phyloP scores from a whole-genome alignment of 2,113 vertebrate species.

The Alces alces region DNA sequence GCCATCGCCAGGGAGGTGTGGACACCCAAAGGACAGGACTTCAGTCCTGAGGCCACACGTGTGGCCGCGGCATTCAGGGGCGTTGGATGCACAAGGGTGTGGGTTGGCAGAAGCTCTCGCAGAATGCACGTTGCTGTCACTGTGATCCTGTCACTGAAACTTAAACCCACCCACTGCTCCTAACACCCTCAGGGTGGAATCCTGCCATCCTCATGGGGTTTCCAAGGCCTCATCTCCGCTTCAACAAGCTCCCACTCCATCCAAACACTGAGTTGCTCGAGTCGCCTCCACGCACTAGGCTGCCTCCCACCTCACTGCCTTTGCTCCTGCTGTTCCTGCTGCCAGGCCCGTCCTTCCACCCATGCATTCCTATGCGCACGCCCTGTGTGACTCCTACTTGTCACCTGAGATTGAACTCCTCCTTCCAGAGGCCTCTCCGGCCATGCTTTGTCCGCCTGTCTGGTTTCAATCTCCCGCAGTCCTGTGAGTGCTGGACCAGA shows the following conservation, averaged over 20 bases:
- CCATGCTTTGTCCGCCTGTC: background rate
- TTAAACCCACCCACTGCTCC: background rate
- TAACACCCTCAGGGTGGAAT: background rate
- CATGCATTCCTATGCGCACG: background rate
- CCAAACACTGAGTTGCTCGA: background rate
- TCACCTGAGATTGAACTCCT: background rate
- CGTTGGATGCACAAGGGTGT: background rate
- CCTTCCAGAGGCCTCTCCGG: background rate
- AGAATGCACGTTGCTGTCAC: background rate
- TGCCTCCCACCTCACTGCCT: background rate
- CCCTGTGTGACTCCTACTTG: background rate
- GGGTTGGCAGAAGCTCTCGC: background rate
- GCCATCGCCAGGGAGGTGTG: background rate
- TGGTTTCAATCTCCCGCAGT: background rate
- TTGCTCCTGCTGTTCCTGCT: background rate
- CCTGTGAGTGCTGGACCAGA: background rate
- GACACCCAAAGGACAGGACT: background rate
- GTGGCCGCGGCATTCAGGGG: background rate
- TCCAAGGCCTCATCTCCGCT: background rate
- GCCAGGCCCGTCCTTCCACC: background rate
- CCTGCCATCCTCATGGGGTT: background rate
- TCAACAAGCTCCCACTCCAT: accelerated
- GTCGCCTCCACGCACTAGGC: accelerated
- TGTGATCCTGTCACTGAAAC: background rate
- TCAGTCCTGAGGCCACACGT: background rate